These are phyloP conservation scores for Tenodera sinensis DNA, from an alignment of 2,888 invertebrate genomes.

Conservation along the genomic window DNA sequence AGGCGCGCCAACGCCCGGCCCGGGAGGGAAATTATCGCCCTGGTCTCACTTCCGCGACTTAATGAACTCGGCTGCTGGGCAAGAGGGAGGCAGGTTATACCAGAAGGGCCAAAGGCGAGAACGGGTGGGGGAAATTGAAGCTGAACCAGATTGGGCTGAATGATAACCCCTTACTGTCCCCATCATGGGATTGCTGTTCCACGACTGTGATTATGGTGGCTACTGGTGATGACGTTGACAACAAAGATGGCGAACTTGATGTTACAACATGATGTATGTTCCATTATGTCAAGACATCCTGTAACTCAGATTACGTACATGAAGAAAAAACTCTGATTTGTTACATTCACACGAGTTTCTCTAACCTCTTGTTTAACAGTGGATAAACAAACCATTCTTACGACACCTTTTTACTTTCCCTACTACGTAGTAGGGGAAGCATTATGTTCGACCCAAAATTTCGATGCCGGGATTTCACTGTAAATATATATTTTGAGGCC, in stretches of 20 bases:
- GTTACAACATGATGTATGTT: background rate
- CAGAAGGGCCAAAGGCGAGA: background rate
- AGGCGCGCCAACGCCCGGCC: background rate
- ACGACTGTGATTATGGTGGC: background rate
- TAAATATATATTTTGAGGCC: no score
- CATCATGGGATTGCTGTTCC: background rate
- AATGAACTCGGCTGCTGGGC: conserved; percentile 3
- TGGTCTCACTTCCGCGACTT: conserved; percentile 13
- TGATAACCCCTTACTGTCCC: background rate
- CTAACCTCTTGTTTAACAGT: no score
- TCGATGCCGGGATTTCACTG: no score
- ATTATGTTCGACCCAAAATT: no score
- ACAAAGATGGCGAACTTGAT: background rate
- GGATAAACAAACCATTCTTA: no score
- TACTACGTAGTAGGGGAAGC: no score
- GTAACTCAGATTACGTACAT: no score
- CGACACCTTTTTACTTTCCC: no score
- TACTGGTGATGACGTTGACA: background rate
- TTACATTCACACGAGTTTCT: no score
- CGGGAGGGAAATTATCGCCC: conserved; percentile 8
- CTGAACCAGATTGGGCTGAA: background rate
- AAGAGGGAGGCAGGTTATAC: background rate
- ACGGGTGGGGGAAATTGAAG: background rate
- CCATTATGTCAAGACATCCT: no score
- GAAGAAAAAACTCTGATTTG: no score